Base-by-base conservation (phyloP, 2,888 invertebrate species). In the Lasioglossum figueresi region DNA sequence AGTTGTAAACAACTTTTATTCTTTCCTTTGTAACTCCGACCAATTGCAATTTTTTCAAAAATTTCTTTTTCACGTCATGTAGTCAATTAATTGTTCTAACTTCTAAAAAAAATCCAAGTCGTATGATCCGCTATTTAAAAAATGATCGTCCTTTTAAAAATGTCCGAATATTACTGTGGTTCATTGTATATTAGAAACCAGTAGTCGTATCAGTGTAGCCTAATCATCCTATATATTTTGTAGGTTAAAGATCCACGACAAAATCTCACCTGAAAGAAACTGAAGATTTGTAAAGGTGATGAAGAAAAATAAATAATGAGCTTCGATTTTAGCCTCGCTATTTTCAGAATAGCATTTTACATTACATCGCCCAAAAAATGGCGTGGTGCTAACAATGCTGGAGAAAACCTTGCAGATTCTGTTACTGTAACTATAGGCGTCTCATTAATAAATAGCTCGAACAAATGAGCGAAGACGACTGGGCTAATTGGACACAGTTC, bases 401-500 rank as follows among this genome's bases (percentile, higher is more conserved):
- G 6, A 45, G 5, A 6, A 77, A 63, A 12, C 23, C 70, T 40
- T 23, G 27, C 23, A 4, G 5, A 31, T 52, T n/a, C 37, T 27
- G 5, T 4, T 14, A 4, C 8, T 16, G 48, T 63, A 63, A 6
- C n/a, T 2, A 37, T 27, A 16, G 10, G 31, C 0, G 8, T 74
- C 23, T 45, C 23, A 12, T 72, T 34, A 52, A 27, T 23, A 16
- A 72, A 34, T 48, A 48, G n/a, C 23, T n/a, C 31, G 23, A 63
- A 72, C 19, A 43, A 10, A 79, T 10, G 73, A 48, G 48, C 23
- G n/a, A 48, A 27, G 40, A 45, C 48, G 5, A 1, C 1, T 16
- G 16, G 10, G 23, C 68, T 84, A 84, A 84, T 84, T 84, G 74
- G 52, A 74, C 23, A 27, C 31, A n/a, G 19, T n/a, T 37, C 23